Percentiles rank a stretch among this genome's conserved stretches.
These are phyloP conservation scores for Gambusia affinis DNA, from an alignment of 2,113 vertebrate genomes.

Conservation along the genomic window DNA sequence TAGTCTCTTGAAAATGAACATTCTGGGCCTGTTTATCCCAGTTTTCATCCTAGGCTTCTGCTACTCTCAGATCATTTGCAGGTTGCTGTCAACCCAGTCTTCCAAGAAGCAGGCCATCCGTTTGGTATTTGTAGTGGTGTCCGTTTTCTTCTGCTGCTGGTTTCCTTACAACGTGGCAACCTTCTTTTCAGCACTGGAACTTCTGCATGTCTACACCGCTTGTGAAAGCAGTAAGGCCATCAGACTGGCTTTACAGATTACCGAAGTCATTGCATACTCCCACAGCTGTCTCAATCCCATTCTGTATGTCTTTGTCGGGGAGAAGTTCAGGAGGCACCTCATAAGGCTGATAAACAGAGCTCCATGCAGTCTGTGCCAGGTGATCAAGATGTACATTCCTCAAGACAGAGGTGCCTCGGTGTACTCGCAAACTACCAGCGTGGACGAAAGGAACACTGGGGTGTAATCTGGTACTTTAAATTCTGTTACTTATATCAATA, in stretches of 20 bases:
- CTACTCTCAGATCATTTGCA: conserved; percentile 73
- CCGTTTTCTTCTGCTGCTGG: conserved; percentile 79
- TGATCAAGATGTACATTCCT: conserved; percentile 60
- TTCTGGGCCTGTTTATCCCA: conserved; percentile 72
- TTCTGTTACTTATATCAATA: background rate
- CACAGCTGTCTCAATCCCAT: conserved; percentile 81
- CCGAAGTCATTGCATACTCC: conserved; percentile 71
- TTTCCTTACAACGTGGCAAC: conserved; percentile 73
- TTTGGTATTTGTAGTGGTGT: conserved; percentile 68
- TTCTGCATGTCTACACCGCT: accelerated
- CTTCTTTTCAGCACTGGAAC: conserved; percentile 64
- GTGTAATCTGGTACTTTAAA: conserved; percentile 36
- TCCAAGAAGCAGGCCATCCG: conserved; percentile 71
- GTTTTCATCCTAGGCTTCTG: conserved; percentile 69
- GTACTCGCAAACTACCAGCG: conserved; percentile 69
- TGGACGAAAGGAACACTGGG: conserved; percentile 65
- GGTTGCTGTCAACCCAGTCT: conserved; percentile 47
- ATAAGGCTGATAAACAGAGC: conserved; percentile 58
- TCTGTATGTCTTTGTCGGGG: conserved; percentile 79
- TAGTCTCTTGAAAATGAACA: conserved; percentile 73
- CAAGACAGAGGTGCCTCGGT: conserved; percentile 51
- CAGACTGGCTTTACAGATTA: conserved; percentile 55
- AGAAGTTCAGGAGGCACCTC: conserved; percentile 76
- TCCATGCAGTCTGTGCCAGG: conserved; percentile 59
- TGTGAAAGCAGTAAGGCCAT: conserved; percentile 68